These are phyloP conservation scores for Tenualosa ilisha DNA, from an alignment of 2,797 vertebrate species.

Conservation along the genomic window DNA sequence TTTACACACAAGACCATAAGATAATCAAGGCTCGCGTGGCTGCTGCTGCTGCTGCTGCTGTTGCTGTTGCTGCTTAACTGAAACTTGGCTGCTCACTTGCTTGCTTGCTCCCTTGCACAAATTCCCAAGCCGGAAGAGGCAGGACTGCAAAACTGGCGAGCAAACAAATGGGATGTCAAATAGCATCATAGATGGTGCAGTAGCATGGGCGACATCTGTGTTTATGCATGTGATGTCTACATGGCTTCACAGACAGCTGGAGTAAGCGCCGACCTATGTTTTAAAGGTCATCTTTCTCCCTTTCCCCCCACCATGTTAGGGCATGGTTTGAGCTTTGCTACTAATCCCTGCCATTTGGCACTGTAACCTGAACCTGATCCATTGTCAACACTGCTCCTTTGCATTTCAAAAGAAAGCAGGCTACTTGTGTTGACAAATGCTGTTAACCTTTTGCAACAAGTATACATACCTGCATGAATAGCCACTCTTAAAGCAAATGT, in stretches of 20 bases:
- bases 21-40: slow-evolving; percentile 27
- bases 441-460: slow-evolving; percentile 21
- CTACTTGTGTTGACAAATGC: not conserved
- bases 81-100: not conserved
- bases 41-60: not conserved
- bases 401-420: slow-evolving; percentile 28
- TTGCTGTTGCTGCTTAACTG: not conserved
- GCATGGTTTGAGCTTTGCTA: not conserved
- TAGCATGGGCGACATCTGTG: slow-evolving; percentile 6
- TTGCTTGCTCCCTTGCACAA: not conserved
- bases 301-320: not conserved
- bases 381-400: not conserved
- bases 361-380: slow-evolving; percentile 36
- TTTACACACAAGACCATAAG: slow-evolving; percentile 46
- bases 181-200: not conserved
- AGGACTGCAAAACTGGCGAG: not conserved
- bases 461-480: not conserved
- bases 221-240: slow-evolving; percentile 5
- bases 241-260: not conserved
- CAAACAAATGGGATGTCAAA: slow-evolving; percentile 7
- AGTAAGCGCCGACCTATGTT: slow-evolving; percentile 2
- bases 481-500: not conserved
- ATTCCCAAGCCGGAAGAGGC: not conserved
- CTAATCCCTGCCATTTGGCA: slow-evolving; percentile 47
- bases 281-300: not conserved